Percentiles rank a stretch among this genome's conserved stretches.
phyloP scores from a whole-genome alignment of 2,888 invertebrate genomes.

The Pecten maximus region DNA sequence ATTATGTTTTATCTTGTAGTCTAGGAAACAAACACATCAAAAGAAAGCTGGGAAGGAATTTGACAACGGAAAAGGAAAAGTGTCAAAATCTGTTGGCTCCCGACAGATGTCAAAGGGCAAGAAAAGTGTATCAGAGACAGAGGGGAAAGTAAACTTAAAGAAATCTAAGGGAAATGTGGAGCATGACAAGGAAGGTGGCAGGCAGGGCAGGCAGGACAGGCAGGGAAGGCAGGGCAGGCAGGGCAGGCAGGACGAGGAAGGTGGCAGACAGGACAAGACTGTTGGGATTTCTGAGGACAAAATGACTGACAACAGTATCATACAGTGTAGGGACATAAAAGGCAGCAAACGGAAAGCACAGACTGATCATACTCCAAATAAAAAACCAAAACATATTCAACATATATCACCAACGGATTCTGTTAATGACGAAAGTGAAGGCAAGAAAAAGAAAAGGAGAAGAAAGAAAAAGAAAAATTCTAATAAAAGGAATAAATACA shows the following conservation, averaged over 20 bases:
- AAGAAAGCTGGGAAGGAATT: not conserved
- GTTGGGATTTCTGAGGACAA: not conserved
- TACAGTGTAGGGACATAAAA: not conserved
- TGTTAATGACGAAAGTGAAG: not conserved
- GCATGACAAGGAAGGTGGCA: not conserved
- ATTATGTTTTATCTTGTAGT: not conserved
- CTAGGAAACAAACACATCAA: not conserved
- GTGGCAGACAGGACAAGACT: not conserved
- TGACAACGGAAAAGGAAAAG: not conserved
- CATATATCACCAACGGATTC: not conserved
- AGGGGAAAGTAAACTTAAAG: not conserved
- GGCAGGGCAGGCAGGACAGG: not conserved
- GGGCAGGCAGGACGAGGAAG: not conserved
- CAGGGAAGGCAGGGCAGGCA: not conserved
- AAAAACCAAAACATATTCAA: not conserved
- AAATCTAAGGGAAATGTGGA: not conserved
- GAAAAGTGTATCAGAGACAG: not conserved
- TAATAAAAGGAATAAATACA: slow-evolving; percentile 68
- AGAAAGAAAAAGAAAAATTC: slow-evolving; percentile 64
- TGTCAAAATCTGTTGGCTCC: not conserved
- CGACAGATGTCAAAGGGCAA: not conserved
- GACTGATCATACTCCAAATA: not conserved
- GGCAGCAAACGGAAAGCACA: not conserved
- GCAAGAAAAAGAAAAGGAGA: slow-evolving; percentile 50
- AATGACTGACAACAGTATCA: not conserved